Base-by-base conservation (phyloP, 2,888 invertebrate species). In the Imbricaverruca yamaguchii region DNA sequence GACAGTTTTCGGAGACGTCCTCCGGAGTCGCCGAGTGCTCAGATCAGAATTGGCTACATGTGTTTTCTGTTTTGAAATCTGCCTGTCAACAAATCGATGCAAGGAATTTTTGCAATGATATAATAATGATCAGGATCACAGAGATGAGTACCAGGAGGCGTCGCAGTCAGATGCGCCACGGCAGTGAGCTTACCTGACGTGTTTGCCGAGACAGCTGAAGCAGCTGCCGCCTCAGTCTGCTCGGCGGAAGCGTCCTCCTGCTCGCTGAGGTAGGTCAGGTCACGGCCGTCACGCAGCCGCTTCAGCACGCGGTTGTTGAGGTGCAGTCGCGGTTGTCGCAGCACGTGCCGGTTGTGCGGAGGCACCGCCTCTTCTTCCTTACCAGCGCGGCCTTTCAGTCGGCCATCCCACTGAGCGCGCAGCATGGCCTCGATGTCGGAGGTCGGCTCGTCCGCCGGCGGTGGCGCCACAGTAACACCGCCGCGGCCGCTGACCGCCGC, bases 301-400 rank as follows among this genome's bases (percentile, higher is more conserved):
- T 87, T 87, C 55, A 87, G 83, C 0, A 87, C 86, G 69, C 86
- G 85, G 82, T 87, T 85, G 82, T 87, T 88, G 63, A 88, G 83
- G 83, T 87, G 87, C 53, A 88, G 84, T 80, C 87, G 86, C 10
- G 88, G 87, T 84, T 87, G 87, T 11, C 87, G 85, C 67, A 88
- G 84, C 80, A 88, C 87, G 81, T 85, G 84, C 12, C 85, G 84
- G 12, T 85, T 83, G 25, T 85, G 82, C 57, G 82, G 82, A 12
- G 81, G 80, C 25, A 67, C 83, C 63, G 82, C 82, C 67, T 81
- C 80, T 61, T 82, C 83, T 39, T 84, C 84, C 53, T 83, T 82
- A 9, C 82, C 82, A 59, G 81, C 81, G 12, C 81, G 81, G 15
- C 82, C 83, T 53, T 82, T 81, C 65, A 83, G 80, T 67, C 85